These are phyloP conservation scores for Synodontis membranacea DNA, from an alignment of 2,113 vertebrate genomes.

Conservation along the genomic window DNA sequence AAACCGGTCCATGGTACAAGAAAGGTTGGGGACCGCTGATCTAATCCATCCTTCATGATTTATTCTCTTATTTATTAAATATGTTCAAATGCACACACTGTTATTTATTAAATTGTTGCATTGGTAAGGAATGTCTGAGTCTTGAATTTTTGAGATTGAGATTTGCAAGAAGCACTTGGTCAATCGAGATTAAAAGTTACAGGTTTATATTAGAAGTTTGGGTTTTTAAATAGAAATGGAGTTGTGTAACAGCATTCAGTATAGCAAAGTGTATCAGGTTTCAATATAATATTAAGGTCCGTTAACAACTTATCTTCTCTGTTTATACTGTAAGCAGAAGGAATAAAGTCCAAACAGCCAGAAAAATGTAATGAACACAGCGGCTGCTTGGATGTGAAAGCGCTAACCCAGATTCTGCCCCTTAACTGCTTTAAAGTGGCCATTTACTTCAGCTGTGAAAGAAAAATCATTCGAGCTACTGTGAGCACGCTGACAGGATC, in stretches of 20 bases:
- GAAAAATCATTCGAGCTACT: slow-evolving; percentile 23
- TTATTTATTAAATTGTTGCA: neutral
- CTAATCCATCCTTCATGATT: neutral
- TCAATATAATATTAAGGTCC: neutral
- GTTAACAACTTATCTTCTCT: neutral
- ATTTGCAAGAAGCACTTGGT: neutral
- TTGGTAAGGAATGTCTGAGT: neutral
- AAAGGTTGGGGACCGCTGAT: no score
- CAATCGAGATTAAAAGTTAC: neutral
- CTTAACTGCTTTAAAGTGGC: slow-evolving; percentile 11
- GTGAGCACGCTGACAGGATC: slow-evolving; percentile 24
- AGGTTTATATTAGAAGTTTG: neutral
- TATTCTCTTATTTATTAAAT: neutral
- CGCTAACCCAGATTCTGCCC: slow-evolving; percentile 31
- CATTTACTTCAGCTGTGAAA: slow-evolving; percentile 19
- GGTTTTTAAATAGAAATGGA: neutral
- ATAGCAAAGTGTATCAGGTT: neutral
- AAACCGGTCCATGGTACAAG: no score
- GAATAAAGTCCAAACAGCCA: slow-evolving; percentile 3
- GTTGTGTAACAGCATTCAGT: neutral
- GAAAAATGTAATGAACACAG: neutral
- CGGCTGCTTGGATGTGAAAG: neutral
- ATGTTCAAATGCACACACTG: neutral
- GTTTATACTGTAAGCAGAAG: neutral
- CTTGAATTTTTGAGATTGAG: neutral